Evolutionary conservation across 2,797 vertebrate species (phyloP), one percentile per base, ranked within the genome.

Genomic region (Sylvilagus floridanus): DNA sequence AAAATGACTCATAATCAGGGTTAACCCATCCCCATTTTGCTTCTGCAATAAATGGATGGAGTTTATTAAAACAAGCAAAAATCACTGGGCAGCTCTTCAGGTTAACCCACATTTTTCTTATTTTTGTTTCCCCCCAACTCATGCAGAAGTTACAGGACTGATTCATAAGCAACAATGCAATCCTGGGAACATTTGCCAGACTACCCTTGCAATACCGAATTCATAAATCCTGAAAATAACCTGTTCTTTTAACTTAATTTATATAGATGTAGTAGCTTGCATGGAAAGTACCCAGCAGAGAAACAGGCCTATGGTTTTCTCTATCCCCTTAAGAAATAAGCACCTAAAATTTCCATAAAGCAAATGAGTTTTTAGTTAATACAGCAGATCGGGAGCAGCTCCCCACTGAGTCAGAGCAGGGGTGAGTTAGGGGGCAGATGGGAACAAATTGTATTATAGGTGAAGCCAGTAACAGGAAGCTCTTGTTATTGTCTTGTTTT

Each of bases 291-390:
- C 37, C 17, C 50, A 79, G 84, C 81, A 93, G 54, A 17, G 68
- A 57, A 78, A 66, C 62, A 96, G 83, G 77, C 37, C 88, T 95
- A 60, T 93, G 91, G 76, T 71, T 82, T 94, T 72, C 92, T 90
- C 86, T 60, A 35, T 75, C 90, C 81, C 82, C 87, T 93, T 60
- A 93, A 94, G 95, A 96, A 96, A 96, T 87, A 95, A 90, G 87
- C 28, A 12, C 81, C 28, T 32, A 81, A 88, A 79, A 91, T 97
- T 96, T 96, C 92, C 93, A 93, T 85, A 91, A 83, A 93, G 93
- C 92, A 94, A 96, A 94, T 94, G 81, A 94, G 83, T 87, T 96
- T 82, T 75, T 52, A 91, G 87, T 76, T 91, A 87, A 91, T 66
- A 78, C 71, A 62, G 50, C 73, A 72, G 60, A 91, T 95, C 73